Conservation (phyloP, 2,888 invertebrate genomes). For the Choristoneura rosaceana region DNA sequence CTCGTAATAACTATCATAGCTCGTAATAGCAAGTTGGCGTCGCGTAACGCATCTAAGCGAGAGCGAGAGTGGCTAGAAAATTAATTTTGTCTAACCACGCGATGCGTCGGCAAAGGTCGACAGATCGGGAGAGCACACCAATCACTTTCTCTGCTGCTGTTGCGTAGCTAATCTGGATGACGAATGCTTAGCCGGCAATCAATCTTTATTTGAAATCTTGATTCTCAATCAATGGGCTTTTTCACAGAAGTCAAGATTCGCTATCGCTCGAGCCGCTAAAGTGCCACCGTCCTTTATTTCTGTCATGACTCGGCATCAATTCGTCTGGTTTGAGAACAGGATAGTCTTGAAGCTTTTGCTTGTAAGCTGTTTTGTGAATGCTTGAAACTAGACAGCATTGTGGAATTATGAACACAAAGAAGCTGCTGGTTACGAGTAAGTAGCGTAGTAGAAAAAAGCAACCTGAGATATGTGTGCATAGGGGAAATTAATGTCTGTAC, state of each 20-base stretch:
- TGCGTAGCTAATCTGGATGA: constrained; percentile 35
- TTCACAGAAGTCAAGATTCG: constrained; percentile 29
- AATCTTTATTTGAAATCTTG: constrained; percentile 35
- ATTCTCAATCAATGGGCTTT: constrained; percentile 27
- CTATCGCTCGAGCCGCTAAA: constrained; percentile 23
- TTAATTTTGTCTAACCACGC: constrained; percentile 79
- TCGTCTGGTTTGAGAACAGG: constrained; percentile 2
- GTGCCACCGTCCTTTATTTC: constrained; percentile 37
- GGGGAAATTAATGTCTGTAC: no score
- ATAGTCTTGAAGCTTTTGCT: constrained; percentile 15
- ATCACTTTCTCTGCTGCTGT: constrained; percentile 62
- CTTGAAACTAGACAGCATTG: background rate
- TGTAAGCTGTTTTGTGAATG: background rate
- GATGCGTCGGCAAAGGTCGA: constrained; percentile 67
- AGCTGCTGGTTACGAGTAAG: no score
- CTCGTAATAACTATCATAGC: constrained; percentile 69
- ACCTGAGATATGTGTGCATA: no score
- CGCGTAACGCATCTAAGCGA: constrained; percentile 61
- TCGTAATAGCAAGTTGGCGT: constrained; percentile 57
- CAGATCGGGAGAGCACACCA: constrained; percentile 60
- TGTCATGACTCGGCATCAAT: constrained; percentile 30
- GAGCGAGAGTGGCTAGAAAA: constrained; percentile 77
- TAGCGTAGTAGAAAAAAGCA: no score
- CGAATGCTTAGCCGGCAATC: constrained; percentile 27
- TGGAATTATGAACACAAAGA: no score